phyloP scores from a whole-genome alignment of 2,113 vertebrate species.

The Thymallus thymallus region DNA sequence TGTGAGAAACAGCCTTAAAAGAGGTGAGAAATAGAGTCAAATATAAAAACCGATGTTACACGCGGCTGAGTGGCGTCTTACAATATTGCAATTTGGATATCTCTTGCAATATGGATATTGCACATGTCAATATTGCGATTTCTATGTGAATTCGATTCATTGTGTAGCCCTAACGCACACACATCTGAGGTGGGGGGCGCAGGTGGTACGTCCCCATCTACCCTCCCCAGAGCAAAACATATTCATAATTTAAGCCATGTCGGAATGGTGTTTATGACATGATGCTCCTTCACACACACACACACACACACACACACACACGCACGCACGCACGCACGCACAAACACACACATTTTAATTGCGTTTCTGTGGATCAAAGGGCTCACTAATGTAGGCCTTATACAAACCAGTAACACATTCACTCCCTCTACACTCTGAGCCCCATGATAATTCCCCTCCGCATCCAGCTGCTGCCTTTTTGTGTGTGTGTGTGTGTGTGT shows the following conservation, averaged over 20 bases:
- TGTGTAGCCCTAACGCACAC: too few species aligned
- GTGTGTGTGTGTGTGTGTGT: not conserved
- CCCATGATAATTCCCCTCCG: not conserved
- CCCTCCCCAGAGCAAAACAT: slow-evolving; percentile 20
- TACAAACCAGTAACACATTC: slow-evolving; percentile 9
- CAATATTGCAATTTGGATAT: too few species aligned
- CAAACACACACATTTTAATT: too few species aligned
- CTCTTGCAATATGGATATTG: too few species aligned
- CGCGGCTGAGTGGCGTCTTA: too few species aligned
- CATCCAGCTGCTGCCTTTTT: not conserved
- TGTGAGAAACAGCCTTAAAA: too few species aligned
- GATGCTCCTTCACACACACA: slow-evolving; percentile 21
- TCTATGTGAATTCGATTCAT: too few species aligned
- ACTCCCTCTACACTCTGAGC: not conserved
- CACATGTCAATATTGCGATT: too few species aligned
- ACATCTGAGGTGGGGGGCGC: not conserved
- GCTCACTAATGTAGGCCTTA: slow-evolving; percentile 14
- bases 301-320: too few species aligned
- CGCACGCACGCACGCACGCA: too few species aligned
- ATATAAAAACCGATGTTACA: too few species aligned
- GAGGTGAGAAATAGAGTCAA: too few species aligned
- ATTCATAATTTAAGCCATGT: slow-evolving; percentile 52
- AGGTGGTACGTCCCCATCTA: not conserved
- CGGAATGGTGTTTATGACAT: slow-evolving; percentile 36
- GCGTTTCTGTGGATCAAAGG: slow-evolving; percentile 52